phyloP scores from a whole-genome alignment of 2,888 invertebrate species.

The Ophion ellenae region DNA sequence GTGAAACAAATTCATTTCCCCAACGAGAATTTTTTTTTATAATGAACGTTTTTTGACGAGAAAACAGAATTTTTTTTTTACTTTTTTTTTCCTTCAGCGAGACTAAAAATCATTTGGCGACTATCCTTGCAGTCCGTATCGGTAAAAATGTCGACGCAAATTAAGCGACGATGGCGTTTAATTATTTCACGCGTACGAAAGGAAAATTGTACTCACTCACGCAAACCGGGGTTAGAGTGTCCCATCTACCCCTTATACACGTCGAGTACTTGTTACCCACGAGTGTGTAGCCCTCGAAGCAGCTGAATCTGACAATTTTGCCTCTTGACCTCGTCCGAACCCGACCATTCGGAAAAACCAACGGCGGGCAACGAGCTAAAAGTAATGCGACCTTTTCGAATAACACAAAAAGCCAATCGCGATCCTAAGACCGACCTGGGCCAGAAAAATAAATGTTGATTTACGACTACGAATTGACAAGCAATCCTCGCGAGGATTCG shows the following conservation, averaged over 20 bases:
- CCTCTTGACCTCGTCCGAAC: slow-evolving; percentile 84
- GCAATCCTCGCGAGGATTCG: not conserved
- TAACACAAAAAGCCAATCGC: slow-evolving; percentile 35
- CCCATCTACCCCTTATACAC: slow-evolving; percentile 90
- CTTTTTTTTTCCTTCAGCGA: not conserved
- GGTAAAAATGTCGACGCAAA: not conserved
- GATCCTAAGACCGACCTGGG: not conserved
- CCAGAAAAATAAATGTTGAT: slow-evolving; percentile 28
- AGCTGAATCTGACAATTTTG: slow-evolving; percentile 86
- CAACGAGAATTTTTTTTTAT: too few relatives aligned
- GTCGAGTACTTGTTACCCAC: slow-evolving; percentile 89
- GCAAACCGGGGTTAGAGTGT: slow-evolving; percentile 88
- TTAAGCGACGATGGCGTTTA: not conserved
- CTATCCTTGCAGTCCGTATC: not conserved
- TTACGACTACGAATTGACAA: slow-evolving; percentile 18
- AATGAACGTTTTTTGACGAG: too few relatives aligned
- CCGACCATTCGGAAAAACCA: slow-evolving; percentile 84
- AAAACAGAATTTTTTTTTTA: too few relatives aligned
- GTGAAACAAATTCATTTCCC: too few relatives aligned
- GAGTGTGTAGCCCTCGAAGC: slow-evolving; percentile 86
- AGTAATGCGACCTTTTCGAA: slow-evolving; percentile 51
- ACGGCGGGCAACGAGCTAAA: slow-evolving; percentile 80
- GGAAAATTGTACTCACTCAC: slow-evolving; percentile 87
- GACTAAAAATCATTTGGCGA: not conserved
- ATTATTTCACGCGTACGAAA: not conserved